phyloP scores from a whole-genome alignment of 2,888 invertebrate genomes.

The Agriopis leucophaearia region DNA sequence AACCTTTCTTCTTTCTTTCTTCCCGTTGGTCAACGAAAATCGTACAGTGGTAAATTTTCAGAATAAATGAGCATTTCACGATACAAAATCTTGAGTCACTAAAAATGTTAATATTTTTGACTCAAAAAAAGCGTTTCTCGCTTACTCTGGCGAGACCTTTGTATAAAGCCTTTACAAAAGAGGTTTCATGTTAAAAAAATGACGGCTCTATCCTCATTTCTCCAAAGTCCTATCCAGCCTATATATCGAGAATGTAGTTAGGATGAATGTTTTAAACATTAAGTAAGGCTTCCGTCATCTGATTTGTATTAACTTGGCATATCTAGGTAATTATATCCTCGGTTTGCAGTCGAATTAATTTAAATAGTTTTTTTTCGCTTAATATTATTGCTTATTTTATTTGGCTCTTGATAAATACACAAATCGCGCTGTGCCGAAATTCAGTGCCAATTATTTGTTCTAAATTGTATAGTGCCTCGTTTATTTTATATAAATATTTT shows the following conservation, averaged over 20 bases:
- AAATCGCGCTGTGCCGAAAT: background rate
- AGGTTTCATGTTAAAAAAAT: background rate
- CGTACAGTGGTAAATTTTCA: too few relatives aligned
- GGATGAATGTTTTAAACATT: conserved; percentile 21
- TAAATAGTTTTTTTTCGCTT: too few relatives aligned
- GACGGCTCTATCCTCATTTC: background rate
- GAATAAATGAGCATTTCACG: too few relatives aligned
- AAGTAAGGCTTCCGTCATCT: conserved; percentile 11
- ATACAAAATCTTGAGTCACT: too few relatives aligned
- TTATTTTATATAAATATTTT: too few relatives aligned
- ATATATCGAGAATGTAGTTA: conserved; percentile 30
- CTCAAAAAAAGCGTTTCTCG: too few relatives aligned
- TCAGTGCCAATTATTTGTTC: too few relatives aligned
- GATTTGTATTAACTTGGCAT: conserved; percentile 16
- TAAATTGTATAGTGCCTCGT: too few relatives aligned
- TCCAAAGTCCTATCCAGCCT: conserved; percentile 29
- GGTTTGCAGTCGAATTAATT: conserved; percentile 2
- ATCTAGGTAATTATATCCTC: conserved; percentile 28
- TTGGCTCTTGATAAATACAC: background rate
- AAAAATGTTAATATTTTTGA: too few relatives aligned
- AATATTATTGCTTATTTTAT: background rate
- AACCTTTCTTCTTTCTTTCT: too few relatives aligned
- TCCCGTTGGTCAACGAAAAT: too few relatives aligned
- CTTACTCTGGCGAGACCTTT: too few relatives aligned
- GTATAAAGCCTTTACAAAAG: background rate